Evolutionary conservation across 2,113 vertebrate species (phyloP), one percentile per base, ranked within the genome.

Genomic region (Mugil cephalus): DNA sequence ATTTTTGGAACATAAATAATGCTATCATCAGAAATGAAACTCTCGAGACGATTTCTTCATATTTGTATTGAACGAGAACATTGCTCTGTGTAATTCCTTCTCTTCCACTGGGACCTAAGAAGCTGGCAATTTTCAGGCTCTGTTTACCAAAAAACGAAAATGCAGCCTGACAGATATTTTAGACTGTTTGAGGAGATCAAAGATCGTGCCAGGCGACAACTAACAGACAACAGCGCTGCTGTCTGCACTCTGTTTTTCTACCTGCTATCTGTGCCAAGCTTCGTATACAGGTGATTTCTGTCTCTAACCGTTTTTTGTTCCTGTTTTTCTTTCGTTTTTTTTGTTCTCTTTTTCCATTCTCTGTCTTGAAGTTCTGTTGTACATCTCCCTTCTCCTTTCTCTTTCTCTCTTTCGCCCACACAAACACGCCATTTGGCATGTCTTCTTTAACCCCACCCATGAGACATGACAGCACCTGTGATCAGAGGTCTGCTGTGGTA

Each of bases 381-480:
- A 1, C 9, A 30, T 24, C 45, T 68, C 0, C 21, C 35, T 46
- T 12, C 43, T 58, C 30, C 17, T 13, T 18, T 18, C 5, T 3
- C 8, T 14, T 6, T 55, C 10, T 40, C 21, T 24, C n/a, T 36
- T 30, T 68, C 36, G 24, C 59, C 36, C 60, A 14, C 51, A 24
- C 45, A 47, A 52, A 13, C 36, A 21, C 34, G 17, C 56, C 52
- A 54, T 55, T 68, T 79, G 73, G 67, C 84, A 71, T 67, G 70
- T 85, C 73, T 74, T 60, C 77, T 85, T 86, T 81, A 86, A 77
- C 82, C 79, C 69, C 40, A 6, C 70, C 87, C 56, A 46, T 10
- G 61, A 82, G 80, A 83, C 67, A 40, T 38, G 75, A 80, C 90
- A 67, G 79, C 72, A 70, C 79, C 80, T 87, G 82, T 82, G 90